Percentiles rank a stretch among this genome's conserved stretches.
Conservation (phyloP, 2,888 invertebrate genomes). For the Meta bourneti region DNA sequence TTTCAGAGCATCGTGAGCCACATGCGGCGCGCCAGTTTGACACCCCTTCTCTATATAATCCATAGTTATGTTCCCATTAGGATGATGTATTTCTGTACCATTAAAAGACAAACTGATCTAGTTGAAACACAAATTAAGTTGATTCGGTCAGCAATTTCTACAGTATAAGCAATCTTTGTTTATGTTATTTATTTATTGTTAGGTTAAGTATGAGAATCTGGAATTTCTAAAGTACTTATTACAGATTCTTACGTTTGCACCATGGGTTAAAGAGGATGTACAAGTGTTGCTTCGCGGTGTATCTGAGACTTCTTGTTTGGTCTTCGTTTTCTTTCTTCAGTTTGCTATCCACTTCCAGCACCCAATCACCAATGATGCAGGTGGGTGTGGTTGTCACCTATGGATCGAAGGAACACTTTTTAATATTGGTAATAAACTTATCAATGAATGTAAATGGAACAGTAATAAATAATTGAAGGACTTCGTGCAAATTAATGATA, state of each 20-base stretch:
- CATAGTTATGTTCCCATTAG: too few relatives aligned
- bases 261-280: conserved; percentile 78
- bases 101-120: too few relatives aligned
- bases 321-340: conserved; percentile 66
- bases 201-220: too few relatives aligned
- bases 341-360: conserved; percentile 77
- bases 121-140: too few relatives aligned
- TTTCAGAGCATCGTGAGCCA: too few relatives aligned
- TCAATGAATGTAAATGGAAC: background rate
- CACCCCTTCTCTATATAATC: too few relatives aligned
- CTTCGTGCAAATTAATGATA: background rate
- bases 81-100: too few relatives aligned
- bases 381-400: conserved; percentile 74
- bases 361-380: conserved; percentile 77
- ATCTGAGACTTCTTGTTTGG: conserved; percentile 63
- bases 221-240: background rate
- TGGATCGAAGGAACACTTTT: background rate
- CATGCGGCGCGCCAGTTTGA: too few relatives aligned
- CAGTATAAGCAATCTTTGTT: too few relatives aligned
- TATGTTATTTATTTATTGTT: too few relatives aligned
- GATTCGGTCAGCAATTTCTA: too few relatives aligned
- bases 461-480: background rate
- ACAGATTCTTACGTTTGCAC: conserved; percentile 77
- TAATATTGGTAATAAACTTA: background rate
- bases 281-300: conserved; percentile 67